These are phyloP conservation scores for Oxyura jamaicensis DNA, from an alignment of 2,113 vertebrate genomes.

Conservation along the genomic window DNA sequence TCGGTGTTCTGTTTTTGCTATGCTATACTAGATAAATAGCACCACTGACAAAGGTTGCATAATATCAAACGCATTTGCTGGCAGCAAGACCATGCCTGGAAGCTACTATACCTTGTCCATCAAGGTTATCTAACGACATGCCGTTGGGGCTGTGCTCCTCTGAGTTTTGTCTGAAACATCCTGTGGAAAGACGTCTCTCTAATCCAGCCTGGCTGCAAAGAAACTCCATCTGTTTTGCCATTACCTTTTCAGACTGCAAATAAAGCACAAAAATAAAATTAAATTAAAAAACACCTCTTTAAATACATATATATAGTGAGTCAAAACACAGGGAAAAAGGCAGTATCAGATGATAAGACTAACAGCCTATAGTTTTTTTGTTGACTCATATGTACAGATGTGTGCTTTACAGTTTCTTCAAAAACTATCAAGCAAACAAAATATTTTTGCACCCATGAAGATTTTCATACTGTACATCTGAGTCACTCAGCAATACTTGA, in stretches of 20 bases:
- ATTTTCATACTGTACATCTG: constrained; percentile 48
- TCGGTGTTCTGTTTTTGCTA: neutral
- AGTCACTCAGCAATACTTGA: constrained; percentile 48
- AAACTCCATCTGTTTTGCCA: constrained; percentile 94
- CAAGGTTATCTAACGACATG: constrained; percentile 75
- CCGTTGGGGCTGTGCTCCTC: constrained; percentile 87
- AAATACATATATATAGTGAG: neutral
- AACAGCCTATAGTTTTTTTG: constrained; percentile 53
- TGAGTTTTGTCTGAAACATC: constrained; percentile 83
- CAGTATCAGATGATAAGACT: constrained; percentile 48
- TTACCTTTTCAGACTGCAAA: constrained; percentile 90
- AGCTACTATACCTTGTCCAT: constrained; percentile 80
- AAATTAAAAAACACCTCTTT: neutral
- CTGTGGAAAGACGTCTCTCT: constrained; percentile 86
- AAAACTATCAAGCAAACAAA: constrained; percentile 67
- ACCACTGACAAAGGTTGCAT: neutral
- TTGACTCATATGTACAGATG: constrained; percentile 72
- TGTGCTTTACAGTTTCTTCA: constrained; percentile 56
- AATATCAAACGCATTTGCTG: neutral
- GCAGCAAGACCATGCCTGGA: neutral
- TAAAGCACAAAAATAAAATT: constrained; percentile 22
- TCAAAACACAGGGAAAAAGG: constrained; percentile 50
- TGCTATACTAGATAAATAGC: neutral
- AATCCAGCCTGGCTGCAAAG: constrained; percentile 88
- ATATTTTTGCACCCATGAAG: constrained; percentile 70